Evolutionary conservation across 2,113 vertebrate genomes (phyloP), one percentile per base, ranked within the genome.

Genomic region (Tauraco erythrolophus): DNA sequence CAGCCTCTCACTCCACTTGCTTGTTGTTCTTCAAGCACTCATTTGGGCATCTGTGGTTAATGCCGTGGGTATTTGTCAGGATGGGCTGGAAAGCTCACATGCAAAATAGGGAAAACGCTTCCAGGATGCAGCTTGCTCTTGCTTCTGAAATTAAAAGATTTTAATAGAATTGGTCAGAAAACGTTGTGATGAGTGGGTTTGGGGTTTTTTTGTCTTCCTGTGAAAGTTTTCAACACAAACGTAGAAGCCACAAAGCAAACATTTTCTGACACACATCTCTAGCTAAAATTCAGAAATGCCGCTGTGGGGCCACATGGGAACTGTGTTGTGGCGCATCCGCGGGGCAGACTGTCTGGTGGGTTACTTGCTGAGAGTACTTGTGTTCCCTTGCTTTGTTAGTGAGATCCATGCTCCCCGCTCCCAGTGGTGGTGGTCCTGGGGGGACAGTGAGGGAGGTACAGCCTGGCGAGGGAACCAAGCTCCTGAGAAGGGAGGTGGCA

Each of bases 351-450:
- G 28, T 30, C 41, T 33, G 72, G 30, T 35, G 5, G 25, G 39
- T 41, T 50, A 19, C 39, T 50, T 70, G 54, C 24, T 72, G 58
- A 21, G 39, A 11, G 10, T 71, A 46, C 25, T 56, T 65, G 39
- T 14, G 6, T 53, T 37, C 7, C 11, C n/a, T n/a, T 6, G 19
- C 11, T 1, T 69, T 13, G 2, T 69, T 37, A 65, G 7, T 4
- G 8, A 80, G 53, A 62, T 4, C 12, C 27, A 23, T 1, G 2
- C 28, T 60, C 19, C 7, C 43, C 6, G 2, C 28, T 60, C 19
- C 7, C 43, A 5, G 2, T 5, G 14, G 66, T 9, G 0, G 21
- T 5, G 24, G 30, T 68, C 43, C 43, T 2, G 2, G 35, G 19
- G 25, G 33, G 10, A 19, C 27, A 77, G 58, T 1, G 2, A 12